Conservation (phyloP, 2,888 invertebrate genomes). For the Thalpophila matura region DNA sequence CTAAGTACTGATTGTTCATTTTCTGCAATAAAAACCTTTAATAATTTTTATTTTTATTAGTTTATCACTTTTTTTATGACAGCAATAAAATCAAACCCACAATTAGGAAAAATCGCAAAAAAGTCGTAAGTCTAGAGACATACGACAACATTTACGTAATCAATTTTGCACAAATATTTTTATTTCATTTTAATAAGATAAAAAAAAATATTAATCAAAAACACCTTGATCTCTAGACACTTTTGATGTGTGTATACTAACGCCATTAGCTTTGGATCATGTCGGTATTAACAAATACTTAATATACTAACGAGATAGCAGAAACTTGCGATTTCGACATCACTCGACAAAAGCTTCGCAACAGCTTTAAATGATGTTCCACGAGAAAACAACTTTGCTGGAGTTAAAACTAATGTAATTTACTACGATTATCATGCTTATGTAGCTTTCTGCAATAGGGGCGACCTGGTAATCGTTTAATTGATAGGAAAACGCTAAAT, state of each 20-base stretch:
- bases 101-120: no score
- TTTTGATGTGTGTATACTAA: conserved; percentile 50
- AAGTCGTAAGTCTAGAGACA: no score
- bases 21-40: no score
- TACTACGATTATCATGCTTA: conserved; percentile 46
- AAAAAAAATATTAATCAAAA: no score
- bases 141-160: no score
- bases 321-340: conserved; percentile 19
- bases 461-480: conserved; percentile 9
- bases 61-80: no score
- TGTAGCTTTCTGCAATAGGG: conserved; percentile 43
- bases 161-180: no score
- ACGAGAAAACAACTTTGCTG: conserved; percentile 42
- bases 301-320: conserved; percentile 28
- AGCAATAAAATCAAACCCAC: no score
- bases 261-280: conserved; percentile 60
- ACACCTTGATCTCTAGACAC: no score
- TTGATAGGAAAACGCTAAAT: conserved; percentile 23
- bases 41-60: no score
- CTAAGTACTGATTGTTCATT: no score
- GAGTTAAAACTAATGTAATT: conserved; percentile 40
- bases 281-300: conserved; percentile 37
- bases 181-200: no score
- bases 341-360: conserved; percentile 52
- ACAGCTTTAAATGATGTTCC: conserved; percentile 45